Percentiles rank a stretch among this genome's conserved stretches.
Conservation (phyloP, 2,113 vertebrate species). For the Odontophorus gujanensis region DNA sequence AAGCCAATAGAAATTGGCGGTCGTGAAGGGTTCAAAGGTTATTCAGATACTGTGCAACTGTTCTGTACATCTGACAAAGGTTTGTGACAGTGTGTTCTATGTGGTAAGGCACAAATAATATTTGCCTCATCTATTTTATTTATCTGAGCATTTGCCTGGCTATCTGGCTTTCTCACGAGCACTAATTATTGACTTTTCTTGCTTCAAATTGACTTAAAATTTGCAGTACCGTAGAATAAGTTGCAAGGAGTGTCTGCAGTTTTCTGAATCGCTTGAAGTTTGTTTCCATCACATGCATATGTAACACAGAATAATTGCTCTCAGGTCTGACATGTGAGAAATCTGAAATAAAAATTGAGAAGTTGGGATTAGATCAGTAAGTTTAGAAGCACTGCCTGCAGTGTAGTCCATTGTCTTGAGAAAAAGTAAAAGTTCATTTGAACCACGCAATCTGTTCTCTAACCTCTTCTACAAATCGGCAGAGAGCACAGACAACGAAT, state of each 20-base stretch:
- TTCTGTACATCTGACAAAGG: neutral
- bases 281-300: neutral
- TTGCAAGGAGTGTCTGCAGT: neutral
- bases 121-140: too few species aligned
- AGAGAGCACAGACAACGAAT: neutral
- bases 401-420: neutral
- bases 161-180: neutral
- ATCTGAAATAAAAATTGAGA: neutral
- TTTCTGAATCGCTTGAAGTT: neutral
- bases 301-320: neutral
- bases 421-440: neutral
- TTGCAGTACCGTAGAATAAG: neutral
- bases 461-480: neutral
- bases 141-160: slow-evolving; percentile 19
- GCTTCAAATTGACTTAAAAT: slow-evolving; percentile 22
- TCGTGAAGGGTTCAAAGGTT: neutral
- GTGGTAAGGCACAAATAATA: too few species aligned
- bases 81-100: neutral
- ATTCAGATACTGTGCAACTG: neutral
- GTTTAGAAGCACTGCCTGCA: neutral
- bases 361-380: neutral
- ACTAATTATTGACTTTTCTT: slow-evolving; percentile 3
- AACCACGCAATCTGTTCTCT: neutral
- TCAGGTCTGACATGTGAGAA: neutral
- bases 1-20: neutral